phyloP scores from a whole-genome alignment of 2,888 invertebrate genomes.

The Ennomos quercinarius region DNA sequence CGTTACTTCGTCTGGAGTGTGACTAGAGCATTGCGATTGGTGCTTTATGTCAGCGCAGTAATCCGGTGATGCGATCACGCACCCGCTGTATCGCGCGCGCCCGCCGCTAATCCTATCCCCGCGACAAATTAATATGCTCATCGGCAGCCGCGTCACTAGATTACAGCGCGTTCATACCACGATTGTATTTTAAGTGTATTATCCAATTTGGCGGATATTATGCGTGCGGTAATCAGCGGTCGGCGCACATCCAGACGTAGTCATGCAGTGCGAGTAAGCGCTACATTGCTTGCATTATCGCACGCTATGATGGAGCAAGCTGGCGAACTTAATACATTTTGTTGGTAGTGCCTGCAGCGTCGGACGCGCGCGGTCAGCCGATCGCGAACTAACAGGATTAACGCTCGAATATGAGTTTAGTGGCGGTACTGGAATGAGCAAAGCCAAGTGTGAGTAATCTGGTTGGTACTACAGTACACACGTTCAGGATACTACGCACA shows the following conservation, averaged over 20 bases:
- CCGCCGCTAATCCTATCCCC: conserved; percentile 78
- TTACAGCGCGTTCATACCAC: conserved; percentile 82
- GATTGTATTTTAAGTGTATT: conserved; percentile 88
- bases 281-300: conserved; percentile 74
- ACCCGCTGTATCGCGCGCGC: conserved; percentile 42
- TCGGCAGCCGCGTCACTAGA: conserved; percentile 83
- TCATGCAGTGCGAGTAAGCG: conserved; percentile 61
- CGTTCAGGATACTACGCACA: conserved; percentile 23
- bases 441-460: conserved; percentile 55
- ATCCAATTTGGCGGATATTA: conserved; percentile 87
- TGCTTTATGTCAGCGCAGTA: conserved; percentile 57
- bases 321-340: conserved; percentile 83
- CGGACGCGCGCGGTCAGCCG: conserved; percentile 72
- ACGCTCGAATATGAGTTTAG: conserved; percentile 72
- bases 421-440: conserved; percentile 60
- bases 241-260: conserved; percentile 70
- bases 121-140: conserved; percentile 85
- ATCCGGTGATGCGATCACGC: conserved; percentile 62
- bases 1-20: conserved; percentile 38
- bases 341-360: conserved; percentile 63
- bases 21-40: conserved; percentile 46
- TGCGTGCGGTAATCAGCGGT: conserved; percentile 82
- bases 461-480: conserved; percentile 25
- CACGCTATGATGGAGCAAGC: conserved; percentile 72
- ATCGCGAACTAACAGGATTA: conserved; percentile 80